A percentile compares a stretch with the other conserved stretches of the same genome.
Conservation (phyloP, 2,113 vertebrate species). For the Charina bottae region DNA sequence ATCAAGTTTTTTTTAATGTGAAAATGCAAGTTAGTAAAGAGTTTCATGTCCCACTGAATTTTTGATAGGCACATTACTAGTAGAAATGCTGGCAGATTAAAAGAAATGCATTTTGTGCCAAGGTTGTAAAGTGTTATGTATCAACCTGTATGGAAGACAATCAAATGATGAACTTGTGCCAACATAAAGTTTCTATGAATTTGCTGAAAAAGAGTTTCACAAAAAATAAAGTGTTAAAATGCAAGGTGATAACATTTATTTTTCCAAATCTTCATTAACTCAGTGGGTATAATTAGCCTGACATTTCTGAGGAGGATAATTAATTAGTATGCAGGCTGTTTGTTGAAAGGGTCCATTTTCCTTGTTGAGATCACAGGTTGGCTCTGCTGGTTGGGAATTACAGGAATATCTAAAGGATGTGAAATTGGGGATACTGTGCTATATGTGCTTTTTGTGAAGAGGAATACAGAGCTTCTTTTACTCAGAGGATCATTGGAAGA, state of each 20-base stretch:
- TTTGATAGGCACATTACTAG: neutral
- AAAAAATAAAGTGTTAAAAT: constrained; percentile 38
- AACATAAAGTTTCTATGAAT: neutral
- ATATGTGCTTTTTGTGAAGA: neutral
- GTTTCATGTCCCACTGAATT: neutral
- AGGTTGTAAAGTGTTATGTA: neutral
- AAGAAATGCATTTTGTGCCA: neutral
- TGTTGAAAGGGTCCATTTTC: constrained; percentile 50
- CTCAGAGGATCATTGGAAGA: neutral
- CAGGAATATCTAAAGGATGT: no score
- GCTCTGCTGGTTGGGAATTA: neutral
- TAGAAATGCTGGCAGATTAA: neutral
- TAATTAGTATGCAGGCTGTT: constrained; percentile 53
- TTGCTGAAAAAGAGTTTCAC: constrained; percentile 26
- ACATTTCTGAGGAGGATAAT: neutral
- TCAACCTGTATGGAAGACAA: neutral
- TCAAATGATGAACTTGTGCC: rapidly evolving
- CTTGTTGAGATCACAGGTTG: neutral
- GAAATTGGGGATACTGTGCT: neutral
- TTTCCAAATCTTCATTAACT: constrained; percentile 40
- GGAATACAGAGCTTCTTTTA: neutral
- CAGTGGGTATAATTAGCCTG: constrained; percentile 53
- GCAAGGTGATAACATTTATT: constrained; percentile 52
- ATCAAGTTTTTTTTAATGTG: neutral
- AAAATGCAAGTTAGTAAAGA: neutral